Evolutionary conservation across 1,140 invertebrate genomes (phyloP).

Genomic region (Panagrolaimus sp.): DNA sequence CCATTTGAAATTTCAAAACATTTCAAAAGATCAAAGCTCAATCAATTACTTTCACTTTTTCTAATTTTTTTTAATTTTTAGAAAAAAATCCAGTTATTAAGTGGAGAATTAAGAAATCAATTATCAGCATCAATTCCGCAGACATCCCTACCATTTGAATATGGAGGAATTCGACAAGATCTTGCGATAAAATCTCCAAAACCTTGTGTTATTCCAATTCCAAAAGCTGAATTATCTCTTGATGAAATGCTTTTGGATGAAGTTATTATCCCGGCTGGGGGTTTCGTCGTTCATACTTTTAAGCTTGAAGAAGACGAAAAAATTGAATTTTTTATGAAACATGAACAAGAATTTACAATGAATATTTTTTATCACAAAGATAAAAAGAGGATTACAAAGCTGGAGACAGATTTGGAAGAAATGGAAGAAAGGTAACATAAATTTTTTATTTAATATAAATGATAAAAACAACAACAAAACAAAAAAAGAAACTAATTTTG

Average conservation of each 20-base stretch:
- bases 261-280: conserved; percentile 33
- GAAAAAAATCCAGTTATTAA: conserved; percentile 25
- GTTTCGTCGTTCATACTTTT: conserved; percentile 31
- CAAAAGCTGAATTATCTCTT: conserved; percentile 16
- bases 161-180: conserved; percentile 1
- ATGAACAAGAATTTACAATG: conserved; percentile 31
- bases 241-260: conserved; percentile 24
- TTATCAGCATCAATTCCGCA: conserved; percentile 1
- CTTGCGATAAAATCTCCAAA: not conserved
- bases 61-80: too few relatives aligned
- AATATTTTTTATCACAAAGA: conserved; percentile 32
- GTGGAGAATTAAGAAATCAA: not conserved
- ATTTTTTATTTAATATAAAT: too few relatives aligned
- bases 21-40: too few relatives aligned
- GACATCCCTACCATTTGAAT: not conserved
- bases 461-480: too few relatives aligned
- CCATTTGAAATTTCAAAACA: conserved; percentile 9
- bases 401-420: conserved; percentile 17
- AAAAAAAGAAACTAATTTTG: too few relatives aligned
- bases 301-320: conserved; percentile 21
- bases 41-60: too few relatives aligned
- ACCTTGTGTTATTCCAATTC: not conserved
- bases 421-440: conserved; percentile 25
- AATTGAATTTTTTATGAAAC: conserved; percentile 26
- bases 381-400: conserved; percentile 17